A percentile compares a stretch with the other conserved stretches of the same genome.
Conservation (phyloP, 2,113 vertebrate species). For the Dicerorhinus sumatrensis region DNA sequence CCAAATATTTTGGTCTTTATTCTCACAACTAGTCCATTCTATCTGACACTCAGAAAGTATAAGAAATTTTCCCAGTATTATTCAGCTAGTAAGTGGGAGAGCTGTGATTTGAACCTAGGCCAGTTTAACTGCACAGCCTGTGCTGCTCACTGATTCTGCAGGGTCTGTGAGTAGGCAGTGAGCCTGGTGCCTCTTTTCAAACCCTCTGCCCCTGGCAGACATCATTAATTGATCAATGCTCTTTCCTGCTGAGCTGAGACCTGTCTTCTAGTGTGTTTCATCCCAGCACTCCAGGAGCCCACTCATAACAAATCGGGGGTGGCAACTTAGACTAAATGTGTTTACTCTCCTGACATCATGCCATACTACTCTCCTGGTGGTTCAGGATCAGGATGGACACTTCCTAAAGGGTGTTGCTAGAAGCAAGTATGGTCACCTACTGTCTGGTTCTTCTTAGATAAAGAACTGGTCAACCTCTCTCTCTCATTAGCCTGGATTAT, state of each 20-base stretch:
- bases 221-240: slow-evolving; percentile 1
- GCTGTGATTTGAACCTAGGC: neutral
- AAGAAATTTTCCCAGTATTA: neutral
- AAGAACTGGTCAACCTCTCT: neutral
- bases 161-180: neutral
- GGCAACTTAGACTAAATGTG: neutral
- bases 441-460: neutral
- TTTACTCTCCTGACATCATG: neutral
- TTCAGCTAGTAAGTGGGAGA: neutral
- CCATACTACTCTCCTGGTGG: neutral
- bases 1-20: neutral
- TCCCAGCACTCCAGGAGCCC: neutral
- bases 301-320: neutral
- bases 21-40: neutral
- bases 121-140: neutral
- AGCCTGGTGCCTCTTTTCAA: neutral
- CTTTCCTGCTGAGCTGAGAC: slow-evolving; percentile 26
- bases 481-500: neutral
- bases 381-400: neutral
- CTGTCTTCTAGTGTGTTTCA: neutral
- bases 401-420: neutral
- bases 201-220: neutral
- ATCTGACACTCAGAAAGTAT: slow-evolving; percentile 1
- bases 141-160: neutral
- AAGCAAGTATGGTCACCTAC: neutral